Evolutionary conservation across 35 echinoderm and acorn worm species (phyloP).

Genomic region (Ophioderma brevispina): DNA sequence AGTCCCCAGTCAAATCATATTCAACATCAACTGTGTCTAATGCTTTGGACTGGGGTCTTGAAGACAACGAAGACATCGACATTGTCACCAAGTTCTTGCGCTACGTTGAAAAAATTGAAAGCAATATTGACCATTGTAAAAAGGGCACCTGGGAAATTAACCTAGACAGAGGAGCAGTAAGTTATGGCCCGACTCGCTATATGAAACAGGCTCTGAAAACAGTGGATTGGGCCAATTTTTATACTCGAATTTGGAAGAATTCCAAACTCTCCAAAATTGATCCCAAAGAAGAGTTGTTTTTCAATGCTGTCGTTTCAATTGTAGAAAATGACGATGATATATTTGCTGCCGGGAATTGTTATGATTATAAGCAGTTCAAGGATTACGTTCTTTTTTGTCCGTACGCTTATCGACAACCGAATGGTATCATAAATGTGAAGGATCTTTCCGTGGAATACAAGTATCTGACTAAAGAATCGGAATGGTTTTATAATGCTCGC

Average conservation of each 20-base stretch:
- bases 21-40: not conserved
- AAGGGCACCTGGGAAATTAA: slow-evolving; percentile 65
- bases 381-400: slow-evolving; percentile 86
- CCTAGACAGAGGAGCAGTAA: slow-evolving; percentile 60
- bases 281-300: slow-evolving; percentile 86
- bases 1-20: not conserved
- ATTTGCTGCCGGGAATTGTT: slow-evolving; percentile 95
- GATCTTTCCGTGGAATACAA: slow-evolving; percentile 85
- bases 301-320: slow-evolving; percentile 74
- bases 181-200: slow-evolving; percentile 81
- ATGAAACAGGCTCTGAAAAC: slow-evolving; percentile 75
- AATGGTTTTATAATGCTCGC: slow-evolving; percentile 90
- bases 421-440: slow-evolving; percentile 78
- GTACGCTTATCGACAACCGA: slow-evolving; percentile 76
- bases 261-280: slow-evolving; percentile 52
- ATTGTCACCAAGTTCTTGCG: slow-evolving; percentile 71
- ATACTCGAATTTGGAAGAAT: slow-evolving; percentile 87
- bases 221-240: slow-evolving; percentile 85
- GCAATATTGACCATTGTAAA: slow-evolving; percentile 73
- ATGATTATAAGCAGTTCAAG: slow-evolving; percentile 64
- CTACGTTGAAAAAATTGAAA: slow-evolving; percentile 67
- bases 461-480: slow-evolving; percentile 82
- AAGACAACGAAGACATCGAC: not conserved
- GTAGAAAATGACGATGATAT: slow-evolving; percentile 89
- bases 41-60: not conserved